A percentile compares a stretch with the other conserved stretches of the same genome.
Conservation (phyloP, 2,888 invertebrate genomes). For the Barypeithes pellucidus region DNA sequence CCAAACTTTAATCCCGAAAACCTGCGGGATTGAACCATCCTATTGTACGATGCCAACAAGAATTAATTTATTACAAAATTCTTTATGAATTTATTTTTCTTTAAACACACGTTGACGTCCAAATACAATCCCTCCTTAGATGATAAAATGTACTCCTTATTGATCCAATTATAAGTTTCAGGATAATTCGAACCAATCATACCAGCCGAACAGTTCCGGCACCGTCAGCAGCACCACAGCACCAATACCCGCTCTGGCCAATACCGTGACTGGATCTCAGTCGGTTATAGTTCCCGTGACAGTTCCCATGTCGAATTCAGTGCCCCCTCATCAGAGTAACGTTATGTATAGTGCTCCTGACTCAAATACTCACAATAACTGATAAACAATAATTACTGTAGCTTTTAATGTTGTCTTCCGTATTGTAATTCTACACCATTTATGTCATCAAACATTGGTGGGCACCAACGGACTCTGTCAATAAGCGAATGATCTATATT, state of each 20-base stretch:
- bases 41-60: too few species aligned
- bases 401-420: neutral
- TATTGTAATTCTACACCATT: too few species aligned
- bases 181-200: constrained; percentile 17
- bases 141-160: too few species aligned
- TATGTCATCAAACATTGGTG: too few species aligned
- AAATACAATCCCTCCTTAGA: too few species aligned
- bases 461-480: too few species aligned
- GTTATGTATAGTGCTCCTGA: constrained; percentile 61
- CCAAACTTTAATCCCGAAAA: too few species aligned
- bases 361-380: constrained; percentile 61
- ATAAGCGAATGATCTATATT: too few species aligned
- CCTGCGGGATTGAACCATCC: too few species aligned
- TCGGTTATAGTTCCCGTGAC: constrained; percentile 63
- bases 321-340: constrained; percentile 56
- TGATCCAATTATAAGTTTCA: constrained; percentile 8
- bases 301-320: constrained; percentile 56
- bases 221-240: constrained; percentile 68
- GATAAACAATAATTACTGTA: neutral
- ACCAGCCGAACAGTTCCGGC: constrained; percentile 30
- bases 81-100: too few species aligned
- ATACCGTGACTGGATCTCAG: constrained; percentile 57
- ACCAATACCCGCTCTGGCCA: constrained; percentile 58
- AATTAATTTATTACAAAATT: too few species aligned
- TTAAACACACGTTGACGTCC: too few species aligned